Evolutionary conservation across 2,113 vertebrate genomes (phyloP).

Genomic region (Neofelis nebulosa): DNA sequence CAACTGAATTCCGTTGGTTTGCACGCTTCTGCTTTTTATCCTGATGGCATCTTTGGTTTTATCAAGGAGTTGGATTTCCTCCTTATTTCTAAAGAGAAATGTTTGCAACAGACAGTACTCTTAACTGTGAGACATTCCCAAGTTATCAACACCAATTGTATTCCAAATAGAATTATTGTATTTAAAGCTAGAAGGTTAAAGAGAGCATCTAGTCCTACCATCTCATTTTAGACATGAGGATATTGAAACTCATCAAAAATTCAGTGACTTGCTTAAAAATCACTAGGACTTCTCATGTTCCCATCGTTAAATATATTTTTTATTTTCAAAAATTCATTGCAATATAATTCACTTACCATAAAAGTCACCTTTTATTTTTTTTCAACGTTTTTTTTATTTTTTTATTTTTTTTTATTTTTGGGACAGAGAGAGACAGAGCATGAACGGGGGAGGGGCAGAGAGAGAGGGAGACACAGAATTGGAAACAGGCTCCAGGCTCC

Average conservation of each 20-base stretch:
- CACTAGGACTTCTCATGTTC: background rate
- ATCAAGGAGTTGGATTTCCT: conserved; percentile 69
- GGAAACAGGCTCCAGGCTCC: too few species aligned
- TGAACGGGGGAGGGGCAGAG: too few species aligned
- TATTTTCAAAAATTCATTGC: background rate
- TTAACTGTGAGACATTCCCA: background rate
- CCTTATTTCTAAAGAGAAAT: conserved; percentile 67
- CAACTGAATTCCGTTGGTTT: conserved; percentile 50
- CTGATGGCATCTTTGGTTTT: conserved; percentile 61
- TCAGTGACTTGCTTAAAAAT: conserved; percentile 37
- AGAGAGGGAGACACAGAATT: too few species aligned
- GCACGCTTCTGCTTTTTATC: conserved; percentile 62
- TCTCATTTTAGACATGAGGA: conserved; percentile 35
- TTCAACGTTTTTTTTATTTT: too few species aligned
- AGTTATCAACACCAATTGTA: background rate
- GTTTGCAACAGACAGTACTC: background rate
- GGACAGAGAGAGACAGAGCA: too few species aligned
- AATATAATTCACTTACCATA: background rate
- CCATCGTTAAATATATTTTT: background rate
- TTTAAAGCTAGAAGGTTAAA: conserved; percentile 18
- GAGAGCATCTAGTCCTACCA: background rate
- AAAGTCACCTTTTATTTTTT: conserved; percentile 24
- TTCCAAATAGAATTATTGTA: background rate
- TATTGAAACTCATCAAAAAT: conserved; percentile 22
- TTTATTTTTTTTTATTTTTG: too few species aligned